Conservation (phyloP, 2,888 invertebrate species). For the Pyrgus malvae region DNA sequence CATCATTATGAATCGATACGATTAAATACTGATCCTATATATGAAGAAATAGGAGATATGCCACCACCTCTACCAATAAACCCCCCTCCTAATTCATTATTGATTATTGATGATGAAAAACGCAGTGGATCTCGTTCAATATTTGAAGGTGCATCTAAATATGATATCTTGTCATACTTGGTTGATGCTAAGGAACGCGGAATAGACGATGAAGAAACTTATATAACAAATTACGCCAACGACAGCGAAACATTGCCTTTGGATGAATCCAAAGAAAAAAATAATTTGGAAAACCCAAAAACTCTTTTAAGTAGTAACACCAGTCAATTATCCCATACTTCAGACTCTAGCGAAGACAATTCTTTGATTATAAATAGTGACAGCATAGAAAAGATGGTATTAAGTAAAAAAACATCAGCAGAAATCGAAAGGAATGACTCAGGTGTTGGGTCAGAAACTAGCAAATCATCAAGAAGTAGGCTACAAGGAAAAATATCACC, state of each 20-base stretch:
- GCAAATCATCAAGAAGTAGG: constrained; percentile 91
- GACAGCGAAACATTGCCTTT: constrained; percentile 76
- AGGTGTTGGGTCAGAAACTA: constrained; percentile 95
- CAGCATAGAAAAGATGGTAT: constrained; percentile 77
- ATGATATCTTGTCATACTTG: constrained; percentile 93
- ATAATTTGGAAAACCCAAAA: constrained; percentile 61
- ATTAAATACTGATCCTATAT: constrained; percentile 87
- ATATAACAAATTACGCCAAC: constrained; percentile 83
- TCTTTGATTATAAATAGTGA: constrained; percentile 85
- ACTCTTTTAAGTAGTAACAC: constrained; percentile 84
- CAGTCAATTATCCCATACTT: constrained; percentile 90
- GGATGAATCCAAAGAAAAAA: constrained; percentile 81
- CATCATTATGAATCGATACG: constrained; percentile 89
- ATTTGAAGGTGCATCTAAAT: constrained; percentile 92
- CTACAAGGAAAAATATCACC: constrained; percentile 83
- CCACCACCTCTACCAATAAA: constrained; percentile 90
- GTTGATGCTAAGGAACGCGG: constrained; percentile 92
- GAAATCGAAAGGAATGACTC: constrained; percentile 96
- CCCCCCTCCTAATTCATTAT: constrained; percentile 87
- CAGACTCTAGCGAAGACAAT: constrained; percentile 93
- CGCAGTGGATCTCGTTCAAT: constrained; percentile 86
- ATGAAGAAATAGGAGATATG: constrained; percentile 88
- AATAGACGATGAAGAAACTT: constrained; percentile 86
- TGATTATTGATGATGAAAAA: constrained; percentile 86
- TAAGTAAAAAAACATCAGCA: constrained; percentile 83